These are phyloP conservation scores for Amazona guildingii DNA, from an alignment of 2,113 vertebrate genomes.

Conservation along the genomic window DNA sequence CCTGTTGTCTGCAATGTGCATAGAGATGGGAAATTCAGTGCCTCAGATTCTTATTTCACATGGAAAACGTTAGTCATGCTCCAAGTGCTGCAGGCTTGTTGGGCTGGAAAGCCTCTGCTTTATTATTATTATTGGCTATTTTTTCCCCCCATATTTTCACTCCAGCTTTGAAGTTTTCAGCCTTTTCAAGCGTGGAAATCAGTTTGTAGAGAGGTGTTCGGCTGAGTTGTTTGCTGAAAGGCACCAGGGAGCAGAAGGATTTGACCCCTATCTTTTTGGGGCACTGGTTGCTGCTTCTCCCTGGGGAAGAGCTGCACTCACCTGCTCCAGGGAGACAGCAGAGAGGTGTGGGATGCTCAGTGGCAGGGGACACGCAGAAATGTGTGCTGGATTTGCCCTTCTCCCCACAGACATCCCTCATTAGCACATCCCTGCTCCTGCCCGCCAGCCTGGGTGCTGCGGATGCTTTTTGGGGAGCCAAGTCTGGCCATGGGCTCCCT, in stretches of 20 bases:
- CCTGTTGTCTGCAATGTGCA: neutral
- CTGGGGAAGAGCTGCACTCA: neutral
- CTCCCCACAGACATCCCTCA: rapidly evolving
- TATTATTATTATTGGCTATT: neutral
- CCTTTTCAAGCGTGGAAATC: slow-evolving; percentile 7
- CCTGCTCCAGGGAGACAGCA: neutral
- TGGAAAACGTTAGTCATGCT: slow-evolving; percentile 38
- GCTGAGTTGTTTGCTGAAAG: neutral
- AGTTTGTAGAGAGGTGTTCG: neutral
- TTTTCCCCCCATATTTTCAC: neutral
- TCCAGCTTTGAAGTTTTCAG: slow-evolving; percentile 37
- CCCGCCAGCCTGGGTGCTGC: neutral
- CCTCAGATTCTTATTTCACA: neutral
- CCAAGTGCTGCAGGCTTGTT: neutral
- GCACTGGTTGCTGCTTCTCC: neutral
- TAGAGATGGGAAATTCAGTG: neutral
- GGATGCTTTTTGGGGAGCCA: rapidly evolving
- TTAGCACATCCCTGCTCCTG: neutral
- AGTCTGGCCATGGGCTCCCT: rapidly evolving
- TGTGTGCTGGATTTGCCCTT: neutral
- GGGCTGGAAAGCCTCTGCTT: slow-evolving; percentile 16
- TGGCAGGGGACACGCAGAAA: neutral
- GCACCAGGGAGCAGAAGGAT: neutral
- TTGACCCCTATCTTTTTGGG: neutral
- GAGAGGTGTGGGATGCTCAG: neutral